phyloP scores from a whole-genome alignment of 2,888 invertebrate genomes.

The Agriopis aurantiaria region DNA sequence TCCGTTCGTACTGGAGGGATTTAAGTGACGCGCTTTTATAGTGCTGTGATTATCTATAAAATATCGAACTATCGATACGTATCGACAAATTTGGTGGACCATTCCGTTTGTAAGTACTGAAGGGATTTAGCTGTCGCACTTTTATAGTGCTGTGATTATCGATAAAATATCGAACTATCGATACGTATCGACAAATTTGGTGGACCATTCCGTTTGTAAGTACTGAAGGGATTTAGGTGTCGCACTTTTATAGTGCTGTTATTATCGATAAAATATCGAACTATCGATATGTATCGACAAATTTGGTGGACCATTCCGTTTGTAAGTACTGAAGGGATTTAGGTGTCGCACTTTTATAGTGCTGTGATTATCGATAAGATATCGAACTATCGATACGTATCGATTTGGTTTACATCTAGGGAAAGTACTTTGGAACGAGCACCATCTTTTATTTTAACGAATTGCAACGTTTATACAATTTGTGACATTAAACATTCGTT shows the following conservation, averaged over 20 bases:
- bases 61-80: neutral
- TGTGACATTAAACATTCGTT: too few relatives aligned
- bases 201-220: conserved; percentile 45
- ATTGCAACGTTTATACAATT: too few relatives aligned
- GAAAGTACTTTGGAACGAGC: too few relatives aligned
- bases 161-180: neutral
- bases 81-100: too few relatives aligned
- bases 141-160: neutral
- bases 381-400: conserved; percentile 5
- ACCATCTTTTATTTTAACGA: too few relatives aligned
- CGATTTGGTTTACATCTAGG: neutral
- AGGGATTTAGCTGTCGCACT: conserved; percentile 25
- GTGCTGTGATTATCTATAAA: neutral
- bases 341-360: conserved; percentile 2
- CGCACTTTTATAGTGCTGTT: neutral
- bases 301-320: conserved; percentile 47
- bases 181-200: too few relatives aligned
- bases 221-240: conserved; percentile 27
- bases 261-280: neutral
- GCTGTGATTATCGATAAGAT: neutral
- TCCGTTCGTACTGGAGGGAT: conserved; percentile 36
- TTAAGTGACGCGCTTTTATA: conserved; percentile 12
- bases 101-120: conserved; percentile 39
- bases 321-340: conserved; percentile 28
- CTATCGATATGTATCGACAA: too few relatives aligned